These are phyloP conservation scores for Leptothorax acervorum DNA, from an alignment of 2,888 invertebrate species.

Conservation along the genomic window DNA sequence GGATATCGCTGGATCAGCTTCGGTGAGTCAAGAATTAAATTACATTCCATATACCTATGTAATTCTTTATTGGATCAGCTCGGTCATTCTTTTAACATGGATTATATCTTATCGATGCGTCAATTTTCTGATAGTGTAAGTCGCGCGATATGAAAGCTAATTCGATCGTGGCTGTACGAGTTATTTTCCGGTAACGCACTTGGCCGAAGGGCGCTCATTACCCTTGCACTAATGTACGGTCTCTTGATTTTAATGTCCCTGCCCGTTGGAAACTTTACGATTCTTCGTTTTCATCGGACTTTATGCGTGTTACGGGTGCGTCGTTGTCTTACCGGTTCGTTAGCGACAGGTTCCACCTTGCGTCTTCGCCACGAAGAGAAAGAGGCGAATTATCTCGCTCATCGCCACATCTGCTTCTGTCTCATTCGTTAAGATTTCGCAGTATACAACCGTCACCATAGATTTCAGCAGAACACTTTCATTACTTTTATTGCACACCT, in stretches of 20 bases:
- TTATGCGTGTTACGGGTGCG: conserved; percentile 75
- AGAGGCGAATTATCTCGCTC: conserved; percentile 58
- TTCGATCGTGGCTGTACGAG: conserved; percentile 52
- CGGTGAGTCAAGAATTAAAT: not conserved
- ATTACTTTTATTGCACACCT: not conserved
- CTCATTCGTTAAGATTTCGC: conserved; percentile 22
- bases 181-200: conserved; percentile 60
- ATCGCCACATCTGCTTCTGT: conserved; percentile 44
- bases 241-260: conserved; percentile 80
- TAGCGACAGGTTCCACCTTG: conserved; percentile 73
- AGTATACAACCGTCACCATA: conserved; percentile 15
- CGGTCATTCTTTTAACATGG: not conserved
- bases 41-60: too few relatives aligned
- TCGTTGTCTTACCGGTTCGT: conserved; percentile 78
- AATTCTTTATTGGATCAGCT: not conserved
- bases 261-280: conserved; percentile 77
- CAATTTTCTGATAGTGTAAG: not conserved
- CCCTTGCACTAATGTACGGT: conserved; percentile 75
- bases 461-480: conserved; percentile 12
- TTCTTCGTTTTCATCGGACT: conserved; percentile 80
- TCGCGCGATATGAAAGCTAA: conserved; percentile 27
- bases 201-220: conserved; percentile 76
- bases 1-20: not conserved
- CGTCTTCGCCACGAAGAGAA: conserved; percentile 47
- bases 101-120: conserved; percentile 7